Evolutionary conservation across 2,888 invertebrate genomes (phyloP), one percentile per base, ranked within the genome.

Genomic region (Sinhomidia bicolor): DNA sequence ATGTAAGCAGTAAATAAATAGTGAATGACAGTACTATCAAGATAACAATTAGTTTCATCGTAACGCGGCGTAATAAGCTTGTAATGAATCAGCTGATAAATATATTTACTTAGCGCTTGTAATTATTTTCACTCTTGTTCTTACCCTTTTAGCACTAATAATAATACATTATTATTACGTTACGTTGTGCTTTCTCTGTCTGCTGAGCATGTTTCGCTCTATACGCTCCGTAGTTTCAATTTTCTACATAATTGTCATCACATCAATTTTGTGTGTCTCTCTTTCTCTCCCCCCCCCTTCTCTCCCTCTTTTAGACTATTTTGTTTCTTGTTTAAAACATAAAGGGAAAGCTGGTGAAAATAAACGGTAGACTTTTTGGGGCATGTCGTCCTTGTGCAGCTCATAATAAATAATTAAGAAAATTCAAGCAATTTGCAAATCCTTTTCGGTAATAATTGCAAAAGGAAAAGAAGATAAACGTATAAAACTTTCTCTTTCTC

Each of bases 381-480:
- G 29, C 29, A 26, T 65, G 32, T 65, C 9, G 14, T n/a, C 60
- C 44, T 26, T 12, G 60, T 12, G 29, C 12, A 54, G 14, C 74
- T 74, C 51, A 10, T 81, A 65, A 65, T 81, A 47, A 74, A 47
- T 74, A 81, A 81, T 65, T 65, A 65, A 29, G 44, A 44, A 74
- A 74, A 74, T 44, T 74, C 74, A 23, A 74, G 81, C 65, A 44
- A 65, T 81, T 81, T 81, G 29, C 81, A 29, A 81, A 65, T 47
- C 44, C 47, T 23, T 65, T 62, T 44, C 29, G 10, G 81, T 65
- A 65, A 81, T 81, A 32, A 54, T 78, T 78, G 23, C 51, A 54
- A 78, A 57, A 54, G 26, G 51, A 78, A 54, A 44, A n/a, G n/a
- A n/a, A n/a, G 74, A 74, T 74, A 47, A 47, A 14, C 23, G 23